Conservation (phyloP, 1,140 invertebrate species). For the Trichogramma pretiosum region DNA sequence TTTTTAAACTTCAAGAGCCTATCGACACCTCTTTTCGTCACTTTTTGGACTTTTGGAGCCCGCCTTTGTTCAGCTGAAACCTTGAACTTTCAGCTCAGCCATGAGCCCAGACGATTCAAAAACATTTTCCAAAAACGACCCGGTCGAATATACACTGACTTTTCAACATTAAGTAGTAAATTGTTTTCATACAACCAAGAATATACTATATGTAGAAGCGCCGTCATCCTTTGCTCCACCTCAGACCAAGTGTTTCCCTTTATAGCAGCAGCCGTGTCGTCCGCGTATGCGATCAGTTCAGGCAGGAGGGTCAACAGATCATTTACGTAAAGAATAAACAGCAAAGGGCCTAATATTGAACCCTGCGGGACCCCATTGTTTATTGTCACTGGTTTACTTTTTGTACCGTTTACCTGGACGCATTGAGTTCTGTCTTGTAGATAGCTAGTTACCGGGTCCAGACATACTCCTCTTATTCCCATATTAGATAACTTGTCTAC, state of each 20-base stretch:
- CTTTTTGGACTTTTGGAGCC: too few species aligned
- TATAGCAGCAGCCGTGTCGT: neutral
- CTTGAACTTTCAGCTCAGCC: too few species aligned
- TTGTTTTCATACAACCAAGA: too few species aligned
- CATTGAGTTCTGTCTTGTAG: neutral
- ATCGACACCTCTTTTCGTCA: too few species aligned
- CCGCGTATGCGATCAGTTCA: neutral
- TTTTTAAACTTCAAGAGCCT: too few species aligned
- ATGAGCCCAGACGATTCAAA: too few species aligned
- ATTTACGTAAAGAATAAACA: too few species aligned
- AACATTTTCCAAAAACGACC: too few species aligned
- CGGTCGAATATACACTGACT: neutral
- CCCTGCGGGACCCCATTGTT: neutral
- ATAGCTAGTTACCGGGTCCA: neutral
- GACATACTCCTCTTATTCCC: neutral
- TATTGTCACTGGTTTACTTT: neutral
- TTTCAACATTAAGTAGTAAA: neutral
- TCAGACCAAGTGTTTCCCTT: neutral
- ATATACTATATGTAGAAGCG: neutral
- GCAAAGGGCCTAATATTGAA: neutral
- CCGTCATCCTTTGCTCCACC: neutral
- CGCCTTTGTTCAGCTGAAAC: too few species aligned
- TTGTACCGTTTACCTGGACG: neutral
- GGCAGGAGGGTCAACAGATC: too few species aligned
- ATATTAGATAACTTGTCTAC: neutral